Evolutionary conservation across 2,888 invertebrate genomes (phyloP).

Genomic region (Geophilus truncorum): DNA sequence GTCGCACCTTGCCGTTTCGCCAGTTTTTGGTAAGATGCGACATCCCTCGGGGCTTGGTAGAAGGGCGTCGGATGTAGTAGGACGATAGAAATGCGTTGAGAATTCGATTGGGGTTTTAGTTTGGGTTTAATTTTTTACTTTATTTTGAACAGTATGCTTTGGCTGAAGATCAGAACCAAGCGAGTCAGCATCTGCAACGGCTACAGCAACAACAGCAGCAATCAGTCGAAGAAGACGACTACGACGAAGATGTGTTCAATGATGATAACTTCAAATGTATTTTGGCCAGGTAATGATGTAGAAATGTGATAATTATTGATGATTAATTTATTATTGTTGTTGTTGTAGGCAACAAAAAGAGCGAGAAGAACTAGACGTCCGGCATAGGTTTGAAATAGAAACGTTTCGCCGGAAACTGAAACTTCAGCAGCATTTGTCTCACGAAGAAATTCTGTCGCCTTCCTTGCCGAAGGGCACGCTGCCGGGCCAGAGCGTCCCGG

Average conservation of each 20-base stretch:
- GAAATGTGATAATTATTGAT: not conserved
- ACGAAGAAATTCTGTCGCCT: not conserved
- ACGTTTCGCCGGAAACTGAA: constrained; percentile 41
- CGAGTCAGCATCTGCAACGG: not conserved
- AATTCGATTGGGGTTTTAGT: not conserved
- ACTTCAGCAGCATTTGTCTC: constrained; percentile 29
- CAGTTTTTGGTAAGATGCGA: constrained; percentile 39
- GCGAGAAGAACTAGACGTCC: constrained; percentile 54
- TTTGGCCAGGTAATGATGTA: constrained; percentile 14
- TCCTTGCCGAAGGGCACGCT: constrained; percentile 20
- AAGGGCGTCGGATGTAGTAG: too few relatives aligned
- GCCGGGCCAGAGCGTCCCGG: not conserved
- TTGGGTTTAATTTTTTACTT: not conserved
- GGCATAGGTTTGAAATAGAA: constrained; percentile 50
- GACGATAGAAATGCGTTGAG: not conserved
- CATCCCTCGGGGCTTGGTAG: too few relatives aligned
- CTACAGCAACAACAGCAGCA: too few relatives aligned
- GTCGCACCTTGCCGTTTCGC: constrained; percentile 35
- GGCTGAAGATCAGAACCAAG: constrained; percentile 28
- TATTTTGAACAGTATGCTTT: not conserved
- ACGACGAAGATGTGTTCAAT: constrained; percentile 31
- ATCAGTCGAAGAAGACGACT: not conserved
- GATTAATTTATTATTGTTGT: not conserved
- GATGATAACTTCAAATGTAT: constrained; percentile 30
- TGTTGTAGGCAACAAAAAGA: constrained; percentile 53